Evolutionary conservation across 2,888 invertebrate genomes (phyloP), one percentile per base, ranked within the genome.

Genomic region (Glaucopsyche alexis): DNA sequence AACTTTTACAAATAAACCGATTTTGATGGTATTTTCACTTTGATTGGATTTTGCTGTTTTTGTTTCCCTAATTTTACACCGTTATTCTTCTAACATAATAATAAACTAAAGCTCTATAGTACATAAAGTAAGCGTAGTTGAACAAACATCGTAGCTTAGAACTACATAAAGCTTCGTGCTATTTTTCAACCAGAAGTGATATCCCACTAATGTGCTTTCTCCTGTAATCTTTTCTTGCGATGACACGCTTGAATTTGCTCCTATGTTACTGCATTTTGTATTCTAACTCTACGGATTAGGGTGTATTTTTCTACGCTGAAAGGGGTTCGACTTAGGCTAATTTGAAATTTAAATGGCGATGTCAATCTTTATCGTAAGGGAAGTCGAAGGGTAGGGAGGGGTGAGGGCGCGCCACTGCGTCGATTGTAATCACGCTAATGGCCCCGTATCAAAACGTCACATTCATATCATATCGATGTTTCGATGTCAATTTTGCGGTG

Each of bases 351-450:
- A 87, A 87, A 86, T 85, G 86, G 80, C 83, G 87, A 91, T 90
- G 91, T 91, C 92, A 91, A 92, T 92, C 91, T 92, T 91, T 93
- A 91, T 90, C 89, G 91, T 85, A 87, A 89, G 88, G 91, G 89
- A 91, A 91, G 89, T 89, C 85, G 86, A 86, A 85, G 86, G 88
- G 85, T 85, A 84, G 81, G 82, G 82, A 85, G 83, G 79, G 80
- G 81, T 80, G 83, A 89, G 91, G 91, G 91, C 86, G 91, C 89
- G 91, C 84, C 88, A 81, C 85, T 88, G 88, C 89, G 90, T 90
- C 91, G 90, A 90, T 90, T 90, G 89, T 91, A 92, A 93, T 93
- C 91, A 91, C 90, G 90, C 90, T 91, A 93, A 92, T 93, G 92
- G 90, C 83, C 88, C 85, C 88, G 87, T 88, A 90, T 91, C 89